Evolutionary conservation across 1,140 invertebrate genomes (phyloP).

Genomic region (Penaeus chinensis): DNA sequence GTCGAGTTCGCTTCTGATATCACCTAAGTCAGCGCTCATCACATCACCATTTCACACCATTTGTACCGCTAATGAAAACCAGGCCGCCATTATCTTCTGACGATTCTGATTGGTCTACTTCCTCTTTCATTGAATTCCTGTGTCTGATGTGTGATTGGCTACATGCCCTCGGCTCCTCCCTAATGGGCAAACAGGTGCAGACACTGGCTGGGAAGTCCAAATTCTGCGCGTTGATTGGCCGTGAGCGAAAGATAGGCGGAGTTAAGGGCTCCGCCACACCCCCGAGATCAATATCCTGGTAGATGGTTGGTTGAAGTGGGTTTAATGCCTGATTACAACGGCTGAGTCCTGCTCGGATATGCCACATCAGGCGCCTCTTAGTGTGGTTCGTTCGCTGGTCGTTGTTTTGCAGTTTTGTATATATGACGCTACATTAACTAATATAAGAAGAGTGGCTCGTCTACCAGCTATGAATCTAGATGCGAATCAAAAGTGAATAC

Average conservation of each 20-base stretch:
- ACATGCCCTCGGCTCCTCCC: constrained; percentile 28
- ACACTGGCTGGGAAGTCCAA: constrained; percentile 34
- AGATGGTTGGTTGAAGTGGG: constrained; percentile 61
- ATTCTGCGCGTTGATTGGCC: constrained; percentile 24
- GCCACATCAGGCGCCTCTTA: constrained; percentile 36
- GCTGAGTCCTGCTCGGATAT: constrained; percentile 50
- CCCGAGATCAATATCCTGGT: constrained; percentile 59
- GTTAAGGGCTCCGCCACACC: constrained; percentile 10
- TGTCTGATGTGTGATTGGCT: constrained; percentile 28
- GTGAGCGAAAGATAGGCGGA: constrained; percentile 19
- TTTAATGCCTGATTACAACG: constrained; percentile 61
- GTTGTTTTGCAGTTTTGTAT: neutral
- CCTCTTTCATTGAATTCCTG: constrained; percentile 33
- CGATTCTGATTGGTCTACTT: constrained; percentile 37
- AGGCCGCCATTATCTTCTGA: constrained; percentile 59
- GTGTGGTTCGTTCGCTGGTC: constrained; percentile 26
- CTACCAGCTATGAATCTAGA: too few species aligned
- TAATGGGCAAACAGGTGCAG: constrained; percentile 22
- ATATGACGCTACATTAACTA: neutral
- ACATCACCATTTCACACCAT: constrained; percentile 64
- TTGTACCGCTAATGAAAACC: constrained; percentile 64
- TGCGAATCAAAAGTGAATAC: too few species aligned
- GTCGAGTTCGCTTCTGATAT: constrained; percentile 42
- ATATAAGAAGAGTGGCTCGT: constrained; percentile 1
- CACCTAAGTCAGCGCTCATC: constrained; percentile 61